phyloP scores from a whole-genome alignment of 2,888 invertebrate species.

The Acronicta aceris region DNA sequence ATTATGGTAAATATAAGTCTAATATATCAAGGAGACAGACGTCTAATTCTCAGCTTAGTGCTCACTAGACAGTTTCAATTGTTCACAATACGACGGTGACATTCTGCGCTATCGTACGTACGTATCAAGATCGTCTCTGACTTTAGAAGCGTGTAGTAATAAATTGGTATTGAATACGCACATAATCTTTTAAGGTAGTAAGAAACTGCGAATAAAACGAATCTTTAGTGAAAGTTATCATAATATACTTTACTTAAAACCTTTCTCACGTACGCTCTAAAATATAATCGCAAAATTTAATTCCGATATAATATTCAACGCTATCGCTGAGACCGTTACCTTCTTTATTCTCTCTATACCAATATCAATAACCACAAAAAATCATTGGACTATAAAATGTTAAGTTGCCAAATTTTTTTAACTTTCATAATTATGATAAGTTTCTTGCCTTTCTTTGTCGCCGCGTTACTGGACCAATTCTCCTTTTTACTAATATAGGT shows the following conservation, averaged over 20 bases:
- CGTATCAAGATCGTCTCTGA: background rate
- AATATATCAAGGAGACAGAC: slow-evolving; percentile 9
- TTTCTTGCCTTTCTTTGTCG: slow-evolving; percentile 3
- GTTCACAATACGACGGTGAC: slow-evolving; percentile 4
- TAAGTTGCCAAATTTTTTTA: slow-evolving; percentile 42
- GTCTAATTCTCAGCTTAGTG: slow-evolving; percentile 10
- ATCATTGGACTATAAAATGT: slow-evolving; percentile 51
- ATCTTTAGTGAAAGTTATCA: too few species aligned
- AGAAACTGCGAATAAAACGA: background rate
- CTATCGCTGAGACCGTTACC: slow-evolving; percentile 12
- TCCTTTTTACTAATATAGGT: slow-evolving; percentile 30
- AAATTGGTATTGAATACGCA: slow-evolving; percentile 4
- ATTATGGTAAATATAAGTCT: slow-evolving; percentile 6
- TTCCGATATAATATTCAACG: slow-evolving; percentile 44
- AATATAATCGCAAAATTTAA: slow-evolving; percentile 36
- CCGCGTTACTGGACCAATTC: slow-evolving; percentile 24
- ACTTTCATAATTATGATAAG: slow-evolving; percentile 33
- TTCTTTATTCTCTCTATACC: slow-evolving; percentile 28
- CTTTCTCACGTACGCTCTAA: slow-evolving; percentile 19
- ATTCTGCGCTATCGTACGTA: background rate
- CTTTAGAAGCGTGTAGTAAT: background rate
- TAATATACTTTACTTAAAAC: slow-evolving; percentile 1
- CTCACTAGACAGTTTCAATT: slow-evolving; percentile 12
- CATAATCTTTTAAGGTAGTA: too few species aligned
- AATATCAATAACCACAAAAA: slow-evolving; percentile 54